These are phyloP conservation scores for Chirona hameri DNA, from an alignment of 2,888 invertebrate genomes.

Conservation along the genomic window DNA sequence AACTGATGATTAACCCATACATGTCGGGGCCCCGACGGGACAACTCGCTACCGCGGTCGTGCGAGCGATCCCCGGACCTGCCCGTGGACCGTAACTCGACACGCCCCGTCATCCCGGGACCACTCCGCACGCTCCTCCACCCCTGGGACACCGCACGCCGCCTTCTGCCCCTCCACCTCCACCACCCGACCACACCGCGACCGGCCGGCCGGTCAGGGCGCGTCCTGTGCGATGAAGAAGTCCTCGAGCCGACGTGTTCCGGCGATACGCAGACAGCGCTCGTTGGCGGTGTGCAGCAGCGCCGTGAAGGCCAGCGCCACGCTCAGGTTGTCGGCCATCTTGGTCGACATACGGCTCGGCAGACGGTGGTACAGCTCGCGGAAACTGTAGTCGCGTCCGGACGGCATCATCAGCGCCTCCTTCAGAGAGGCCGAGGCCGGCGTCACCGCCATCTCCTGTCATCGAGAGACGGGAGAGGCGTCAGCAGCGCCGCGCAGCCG, in stretches of 20 bases:
- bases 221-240: background rate
- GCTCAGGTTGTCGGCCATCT: conserved; percentile 68
- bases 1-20: too few species aligned
- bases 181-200: background rate
- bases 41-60: too few species aligned
- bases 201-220: background rate
- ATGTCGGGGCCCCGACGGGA: too few species aligned
- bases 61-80: too few species aligned
- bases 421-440: background rate
- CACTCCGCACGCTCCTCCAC: too few species aligned
- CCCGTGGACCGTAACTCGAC: background rate
- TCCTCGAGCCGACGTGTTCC: background rate
- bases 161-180: too few species aligned
- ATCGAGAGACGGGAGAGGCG: background rate
- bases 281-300: conserved; percentile 78
- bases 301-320: conserved; percentile 75
- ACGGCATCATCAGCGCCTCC: conserved; percentile 30
- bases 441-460: conserved; percentile 32
- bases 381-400: conserved; percentile 49
- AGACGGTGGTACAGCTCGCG: conserved; percentile 56
- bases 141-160: too few species aligned
- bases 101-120: too few species aligned
- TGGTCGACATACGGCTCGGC: conserved; percentile 56
- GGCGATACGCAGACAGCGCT: conserved; percentile 56
- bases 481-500: background rate